These are phyloP conservation scores for Drosophila silvestris DNA, from an alignment of 2,888 invertebrate genomes.

Conservation along the genomic window DNA sequence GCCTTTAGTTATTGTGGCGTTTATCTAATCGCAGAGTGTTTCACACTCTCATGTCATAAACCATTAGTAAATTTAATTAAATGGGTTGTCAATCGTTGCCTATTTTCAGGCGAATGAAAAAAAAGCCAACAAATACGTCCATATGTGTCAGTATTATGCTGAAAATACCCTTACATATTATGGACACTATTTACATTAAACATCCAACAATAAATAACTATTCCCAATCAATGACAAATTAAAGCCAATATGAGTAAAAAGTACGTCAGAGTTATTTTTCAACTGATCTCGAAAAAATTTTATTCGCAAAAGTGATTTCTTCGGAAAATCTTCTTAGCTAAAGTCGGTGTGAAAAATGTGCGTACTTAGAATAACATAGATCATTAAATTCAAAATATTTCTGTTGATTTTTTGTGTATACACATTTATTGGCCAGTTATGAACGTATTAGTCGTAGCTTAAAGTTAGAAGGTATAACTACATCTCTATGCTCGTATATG, in stretches of 20 bases:
- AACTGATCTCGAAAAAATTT: not conserved
- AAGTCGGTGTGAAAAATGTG: no score
- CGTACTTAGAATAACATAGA: rapidly evolving
- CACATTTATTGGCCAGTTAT: conserved; percentile 68
- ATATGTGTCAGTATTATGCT: not conserved
- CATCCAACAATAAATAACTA: not conserved
- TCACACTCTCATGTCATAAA: conserved; percentile 35
- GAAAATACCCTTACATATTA: not conserved
- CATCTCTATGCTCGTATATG: not conserved
- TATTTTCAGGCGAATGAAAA: conserved; percentile 31
- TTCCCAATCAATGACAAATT: not conserved
- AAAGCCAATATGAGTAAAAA: not conserved
- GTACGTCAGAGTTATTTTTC: not conserved
- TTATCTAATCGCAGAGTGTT: conserved; percentile 64
- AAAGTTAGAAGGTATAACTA: conserved; percentile 32
- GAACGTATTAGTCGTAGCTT: conserved; percentile 49
- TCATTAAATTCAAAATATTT: not conserved
- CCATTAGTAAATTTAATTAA: conserved; percentile 57
- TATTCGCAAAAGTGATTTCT: not conserved
- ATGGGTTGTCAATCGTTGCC: conserved; percentile 21
- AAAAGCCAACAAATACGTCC: not conserved
- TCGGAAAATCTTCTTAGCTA: not conserved
- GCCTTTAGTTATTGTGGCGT: conserved; percentile 36
- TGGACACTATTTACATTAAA: not conserved
- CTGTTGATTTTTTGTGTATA: conserved; percentile 23